Conservation (phyloP, 2,113 vertebrate species). For the Riparia riparia region DNA sequence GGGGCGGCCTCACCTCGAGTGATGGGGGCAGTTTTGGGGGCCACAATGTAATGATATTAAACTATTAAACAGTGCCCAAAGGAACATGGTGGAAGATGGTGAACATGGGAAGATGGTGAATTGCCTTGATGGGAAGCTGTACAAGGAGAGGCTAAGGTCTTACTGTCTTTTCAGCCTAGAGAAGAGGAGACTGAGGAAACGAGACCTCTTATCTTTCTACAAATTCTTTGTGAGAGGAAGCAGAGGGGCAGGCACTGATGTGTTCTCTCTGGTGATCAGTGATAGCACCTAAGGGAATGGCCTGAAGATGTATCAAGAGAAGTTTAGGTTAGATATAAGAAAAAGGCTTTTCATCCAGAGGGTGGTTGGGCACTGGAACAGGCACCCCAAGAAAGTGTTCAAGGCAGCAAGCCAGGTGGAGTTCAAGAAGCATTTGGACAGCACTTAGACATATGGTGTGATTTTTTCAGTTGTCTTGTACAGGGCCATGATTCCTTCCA, state of each 20-base stretch:
- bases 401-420: neutral
- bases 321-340: neutral
- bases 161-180: neutral
- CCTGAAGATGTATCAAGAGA: neutral
- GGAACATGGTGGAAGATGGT: neutral
- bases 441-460: neutral
- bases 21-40: fast-evolving
- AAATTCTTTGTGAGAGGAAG: neutral
- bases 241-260: neutral
- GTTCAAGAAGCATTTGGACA: neutral
- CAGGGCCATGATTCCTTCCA: neutral
- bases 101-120: neutral
- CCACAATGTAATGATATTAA: too few relatives aligned
- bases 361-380: neutral
- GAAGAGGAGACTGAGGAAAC: neutral
- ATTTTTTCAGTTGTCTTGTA: neutral
- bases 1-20: fast-evolving
- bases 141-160: neutral
- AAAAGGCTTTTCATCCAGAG: neutral
- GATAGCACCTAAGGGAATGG: neutral
- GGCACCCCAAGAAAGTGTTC: neutral
- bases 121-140: neutral
- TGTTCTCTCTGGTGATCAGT: neutral
- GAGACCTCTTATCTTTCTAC: neutral
- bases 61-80: neutral